phyloP scores from a whole-genome alignment of 2,888 invertebrate genomes.

The Drosophila pegasa region DNA sequence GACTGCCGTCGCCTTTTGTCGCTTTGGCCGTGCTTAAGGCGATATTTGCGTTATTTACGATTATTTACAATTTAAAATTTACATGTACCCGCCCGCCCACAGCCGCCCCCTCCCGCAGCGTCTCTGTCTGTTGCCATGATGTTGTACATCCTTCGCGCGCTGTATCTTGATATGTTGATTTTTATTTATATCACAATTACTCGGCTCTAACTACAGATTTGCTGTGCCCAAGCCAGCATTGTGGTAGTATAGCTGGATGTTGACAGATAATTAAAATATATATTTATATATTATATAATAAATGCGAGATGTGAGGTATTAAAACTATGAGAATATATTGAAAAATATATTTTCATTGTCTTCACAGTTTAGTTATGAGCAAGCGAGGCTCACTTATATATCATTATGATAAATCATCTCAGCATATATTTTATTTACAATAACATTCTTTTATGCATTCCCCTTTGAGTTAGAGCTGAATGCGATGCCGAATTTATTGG shows the following conservation, averaged over 20 bases:
- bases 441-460: neutral
- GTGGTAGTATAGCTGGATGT: neutral
- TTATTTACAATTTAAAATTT: constrained; percentile 82
- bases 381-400: neutral
- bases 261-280: constrained; percentile 1
- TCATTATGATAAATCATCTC: neutral
- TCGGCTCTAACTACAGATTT: constrained; percentile 52
- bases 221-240: constrained; percentile 34
- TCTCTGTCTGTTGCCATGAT: constrained; percentile 13
- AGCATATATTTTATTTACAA: neutral
- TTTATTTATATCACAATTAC: constrained; percentile 75
- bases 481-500: constrained; percentile 7
- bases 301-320: neutral
- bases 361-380: too few relatives aligned
- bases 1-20: constrained; percentile 68
- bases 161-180: constrained; percentile 78
- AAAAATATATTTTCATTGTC: too few relatives aligned
- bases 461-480: neutral
- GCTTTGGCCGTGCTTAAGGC: constrained; percentile 74
- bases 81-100: constrained; percentile 56
- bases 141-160: constrained; percentile 55
- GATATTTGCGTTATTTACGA: constrained; percentile 83
- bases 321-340: too few relatives aligned
- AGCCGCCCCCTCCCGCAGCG: neutral
- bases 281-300: neutral